phyloP scores from a whole-genome alignment of 2,113 vertebrate species.

The Aptenodytes patagonicus region DNA sequence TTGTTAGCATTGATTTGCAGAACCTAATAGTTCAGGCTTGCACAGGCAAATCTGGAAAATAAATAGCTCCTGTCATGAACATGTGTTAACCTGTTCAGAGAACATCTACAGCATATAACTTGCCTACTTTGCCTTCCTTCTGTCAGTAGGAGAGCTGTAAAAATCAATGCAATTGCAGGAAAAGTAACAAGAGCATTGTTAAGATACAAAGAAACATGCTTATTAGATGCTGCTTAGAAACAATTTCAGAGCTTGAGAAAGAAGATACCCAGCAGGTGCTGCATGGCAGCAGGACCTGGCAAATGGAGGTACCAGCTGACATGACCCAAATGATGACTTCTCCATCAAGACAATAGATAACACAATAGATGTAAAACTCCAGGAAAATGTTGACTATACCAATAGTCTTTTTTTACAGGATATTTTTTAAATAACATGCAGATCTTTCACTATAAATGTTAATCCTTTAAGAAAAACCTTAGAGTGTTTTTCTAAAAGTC shows the following conservation, averaged over 20 bases:
- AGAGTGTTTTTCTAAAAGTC: background rate
- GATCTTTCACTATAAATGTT: background rate
- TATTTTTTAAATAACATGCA: background rate
- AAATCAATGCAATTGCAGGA: slow-evolving; percentile 19
- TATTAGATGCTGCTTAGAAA: slow-evolving; percentile 22
- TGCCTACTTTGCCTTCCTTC: background rate
- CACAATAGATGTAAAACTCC: background rate
- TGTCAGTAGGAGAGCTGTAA: slow-evolving; percentile 2
- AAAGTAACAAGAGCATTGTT: slow-evolving; percentile 13
- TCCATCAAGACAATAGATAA: background rate
- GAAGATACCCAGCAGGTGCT: background rate
- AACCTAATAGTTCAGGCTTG: background rate
- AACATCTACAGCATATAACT: background rate
- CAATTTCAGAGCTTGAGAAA: slow-evolving; percentile 18
- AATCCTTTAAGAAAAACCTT: background rate
- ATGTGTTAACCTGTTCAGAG: slow-evolving; percentile 26
- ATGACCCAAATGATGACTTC: background rate
- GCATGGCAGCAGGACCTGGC: background rate
- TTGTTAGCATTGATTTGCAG: slow-evolving; percentile 17
- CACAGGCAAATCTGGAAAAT: slow-evolving; percentile 31
- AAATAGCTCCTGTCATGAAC: background rate
- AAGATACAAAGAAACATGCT: slow-evolving; percentile 10
- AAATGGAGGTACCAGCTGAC: background rate
- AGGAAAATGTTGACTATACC: background rate
- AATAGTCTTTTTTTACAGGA: background rate